A percentile compares a stretch with the other conserved stretches of the same genome.
Conservation (phyloP, 2,888 invertebrate genomes). For the Cremastinae sp. region DNA sequence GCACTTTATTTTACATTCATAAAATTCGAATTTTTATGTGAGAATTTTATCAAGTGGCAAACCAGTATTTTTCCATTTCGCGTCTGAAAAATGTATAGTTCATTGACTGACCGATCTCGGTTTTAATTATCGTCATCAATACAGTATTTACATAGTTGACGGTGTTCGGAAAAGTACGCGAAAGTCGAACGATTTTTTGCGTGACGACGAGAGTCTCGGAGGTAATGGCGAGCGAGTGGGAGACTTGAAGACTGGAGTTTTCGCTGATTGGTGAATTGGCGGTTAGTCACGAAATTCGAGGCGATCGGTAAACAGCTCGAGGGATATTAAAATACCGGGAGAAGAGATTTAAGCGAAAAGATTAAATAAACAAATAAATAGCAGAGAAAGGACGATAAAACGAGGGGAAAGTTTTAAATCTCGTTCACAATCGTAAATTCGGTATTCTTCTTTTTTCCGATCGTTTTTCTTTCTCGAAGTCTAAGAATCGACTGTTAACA, state of each 20-base stretch:
- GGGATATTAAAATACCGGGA: neutral
- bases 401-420: conserved; percentile 3
- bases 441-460: conserved; percentile 7
- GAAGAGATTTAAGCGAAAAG: neutral
- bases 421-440: conserved; percentile 12
- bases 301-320: conserved; percentile 6
- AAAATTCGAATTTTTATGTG: no score
- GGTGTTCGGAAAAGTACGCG: no score
- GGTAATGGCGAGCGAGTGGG: conserved; percentile 9
- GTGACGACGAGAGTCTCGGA: neutral
- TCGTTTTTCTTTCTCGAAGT: neutral
- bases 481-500: conserved; percentile 65
- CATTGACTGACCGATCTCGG: no score
- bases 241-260: neutral
- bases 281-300: conserved; percentile 23
- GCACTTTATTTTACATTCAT: no score
- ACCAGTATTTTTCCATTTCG: no score
- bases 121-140: no score
- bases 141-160: no score
- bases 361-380: neutral
- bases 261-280: conserved; percentile 22
- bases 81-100: no score
- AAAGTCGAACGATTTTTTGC: neutral
- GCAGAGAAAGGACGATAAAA: conserved; percentile 1
- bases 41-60: no score